Conservation (phyloP, 2,113 vertebrate genomes). For the Actenoides lindsayi region DNA sequence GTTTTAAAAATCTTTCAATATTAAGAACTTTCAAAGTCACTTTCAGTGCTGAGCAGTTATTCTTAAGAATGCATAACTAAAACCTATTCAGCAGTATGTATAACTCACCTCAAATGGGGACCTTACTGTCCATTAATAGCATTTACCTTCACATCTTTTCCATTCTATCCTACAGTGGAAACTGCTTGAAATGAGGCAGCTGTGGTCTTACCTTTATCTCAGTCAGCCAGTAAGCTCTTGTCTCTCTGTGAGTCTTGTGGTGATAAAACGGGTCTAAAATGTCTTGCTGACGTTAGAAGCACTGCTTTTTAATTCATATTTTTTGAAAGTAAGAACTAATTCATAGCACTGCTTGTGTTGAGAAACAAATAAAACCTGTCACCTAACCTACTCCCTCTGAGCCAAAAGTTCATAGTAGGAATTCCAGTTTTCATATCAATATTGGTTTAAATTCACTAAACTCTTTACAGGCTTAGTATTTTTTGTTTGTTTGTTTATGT, state of each 20-base stretch:
- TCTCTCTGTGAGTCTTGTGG: not conserved
- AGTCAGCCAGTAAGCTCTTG: not conserved
- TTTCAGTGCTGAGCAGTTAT: not conserved
- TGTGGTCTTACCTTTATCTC: not conserved
- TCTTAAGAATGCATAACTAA: not conserved
- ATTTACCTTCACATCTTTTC: not conserved
- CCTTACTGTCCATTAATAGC: not conserved
- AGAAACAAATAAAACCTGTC: not conserved
- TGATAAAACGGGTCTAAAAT: not conserved
- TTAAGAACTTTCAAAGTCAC: not conserved
- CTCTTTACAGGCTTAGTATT: not conserved
- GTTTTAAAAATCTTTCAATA: not conserved
- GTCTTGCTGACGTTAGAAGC: not conserved
- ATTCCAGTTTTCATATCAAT: not conserved
- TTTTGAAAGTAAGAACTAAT: not conserved
- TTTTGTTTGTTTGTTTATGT: not conserved
- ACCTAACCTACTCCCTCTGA: not conserved
- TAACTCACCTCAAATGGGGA: not conserved
- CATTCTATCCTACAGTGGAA: not conserved
- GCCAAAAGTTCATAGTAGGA: not conserved
- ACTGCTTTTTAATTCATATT: not conserved
- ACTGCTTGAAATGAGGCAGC: not conserved
- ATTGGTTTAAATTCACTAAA: not conserved
- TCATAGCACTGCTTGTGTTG: not conserved
- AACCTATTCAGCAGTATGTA: not conserved